phyloP scores from a whole-genome alignment of 2,797 vertebrate genomes.

The Scomberomorus guttatus region DNA sequence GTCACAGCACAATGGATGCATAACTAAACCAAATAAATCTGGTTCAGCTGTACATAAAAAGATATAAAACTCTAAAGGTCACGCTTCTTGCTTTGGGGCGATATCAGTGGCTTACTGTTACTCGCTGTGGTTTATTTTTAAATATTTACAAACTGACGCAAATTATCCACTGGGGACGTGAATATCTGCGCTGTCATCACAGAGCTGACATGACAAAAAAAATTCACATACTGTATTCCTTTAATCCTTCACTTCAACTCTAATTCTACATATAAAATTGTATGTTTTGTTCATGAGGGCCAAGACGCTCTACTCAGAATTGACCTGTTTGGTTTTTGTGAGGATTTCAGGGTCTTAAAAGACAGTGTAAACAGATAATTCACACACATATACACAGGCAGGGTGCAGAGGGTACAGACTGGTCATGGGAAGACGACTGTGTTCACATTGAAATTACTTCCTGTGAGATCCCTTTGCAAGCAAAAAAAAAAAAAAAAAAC shows the following conservation, averaged over 20 bases:
- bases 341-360: not conserved
- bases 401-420: slow-evolving; percentile 40
- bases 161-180: slow-evolving; percentile 7
- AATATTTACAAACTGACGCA: not conserved
- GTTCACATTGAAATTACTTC: slow-evolving; percentile 68
- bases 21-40: slow-evolving; percentile 8
- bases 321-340: slow-evolving; percentile 1
- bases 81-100: not conserved
- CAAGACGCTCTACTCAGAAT: not conserved
- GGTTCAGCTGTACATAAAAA: not conserved
- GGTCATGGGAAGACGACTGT: slow-evolving; percentile 76
- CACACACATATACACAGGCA: slow-evolving; percentile 15
- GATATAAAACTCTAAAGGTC: not conserved
- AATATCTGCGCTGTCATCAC: not conserved
- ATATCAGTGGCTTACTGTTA: not conserved
- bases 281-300: not conserved
- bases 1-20: not conserved
- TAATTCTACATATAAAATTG: not conserved
- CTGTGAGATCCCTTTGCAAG: slow-evolving; percentile 67
- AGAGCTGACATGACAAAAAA: not conserved
- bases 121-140: not conserved
- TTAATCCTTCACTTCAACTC: not conserved
- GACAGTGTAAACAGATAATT: slow-evolving; percentile 34
- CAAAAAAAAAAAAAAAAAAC: slow-evolving; percentile 28
- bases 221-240: not conserved